These are phyloP conservation scores for Papilio polytes DNA, from an alignment of 1,140 invertebrate genomes.

Conservation along the genomic window DNA sequence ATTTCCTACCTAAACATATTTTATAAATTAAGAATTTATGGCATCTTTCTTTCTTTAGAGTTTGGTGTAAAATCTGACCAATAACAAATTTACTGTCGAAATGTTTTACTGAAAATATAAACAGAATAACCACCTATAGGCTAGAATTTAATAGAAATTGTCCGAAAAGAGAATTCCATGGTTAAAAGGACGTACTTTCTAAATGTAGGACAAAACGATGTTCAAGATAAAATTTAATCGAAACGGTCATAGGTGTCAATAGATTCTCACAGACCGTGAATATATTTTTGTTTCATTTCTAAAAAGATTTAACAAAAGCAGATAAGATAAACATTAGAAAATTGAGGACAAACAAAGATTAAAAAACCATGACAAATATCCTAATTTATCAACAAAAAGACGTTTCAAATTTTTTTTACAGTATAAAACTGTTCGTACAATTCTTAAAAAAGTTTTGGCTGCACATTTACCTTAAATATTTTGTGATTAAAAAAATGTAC, in stretches of 20 bases:
- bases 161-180: no score
- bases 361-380: conserved; percentile 2
- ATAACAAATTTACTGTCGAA: no score
- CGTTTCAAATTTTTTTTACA: background rate
- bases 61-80: no score
- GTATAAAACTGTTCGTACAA: background rate
- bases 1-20: no score
- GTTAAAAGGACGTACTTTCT: background rate
- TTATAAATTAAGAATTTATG: no score
- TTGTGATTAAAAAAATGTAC: background rate
- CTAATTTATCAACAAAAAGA: background rate
- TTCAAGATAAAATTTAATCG: background rate
- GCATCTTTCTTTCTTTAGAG: no score
- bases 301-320: conserved; percentile 6
- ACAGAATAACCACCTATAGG: no score
- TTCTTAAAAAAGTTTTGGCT: background rate
- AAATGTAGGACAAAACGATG: conserved; percentile 9
- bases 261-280: background rate
- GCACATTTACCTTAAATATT: background rate
- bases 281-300: conserved; percentile 16
- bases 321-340: conserved; percentile 24
- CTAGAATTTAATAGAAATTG: no score
- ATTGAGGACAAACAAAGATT: conserved; percentile 10
- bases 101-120: no score
- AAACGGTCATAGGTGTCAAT: conserved; percentile 6